Evolutionary conservation across 2,113 vertebrate genomes (phyloP), one percentile per base, ranked within the genome.

Genomic region (Cnemophilus loriae): DNA sequence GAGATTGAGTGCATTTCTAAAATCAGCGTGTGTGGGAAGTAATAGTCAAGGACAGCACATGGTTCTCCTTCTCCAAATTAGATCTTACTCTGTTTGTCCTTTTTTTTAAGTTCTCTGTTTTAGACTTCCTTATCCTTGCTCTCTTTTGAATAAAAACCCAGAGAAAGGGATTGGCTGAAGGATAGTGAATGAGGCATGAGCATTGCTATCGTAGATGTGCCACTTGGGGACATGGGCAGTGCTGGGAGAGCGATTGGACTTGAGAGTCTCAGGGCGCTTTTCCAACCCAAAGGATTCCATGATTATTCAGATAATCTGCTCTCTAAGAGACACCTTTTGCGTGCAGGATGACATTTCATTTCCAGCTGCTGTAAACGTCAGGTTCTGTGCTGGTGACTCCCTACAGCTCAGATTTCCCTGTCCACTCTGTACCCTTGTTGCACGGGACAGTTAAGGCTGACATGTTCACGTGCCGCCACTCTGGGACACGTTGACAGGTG

Each of bases 201-300:
- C 3, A 0, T 28, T 61, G 65, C 37, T 61, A 0, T n/a, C 0
- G 0, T 6, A 10, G 71, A 42, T 6, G 3, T 73, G 79, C 14
- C 0, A 0, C 41, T 39, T 26, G 33, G 57, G 61, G 68, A 88
- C 24, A 0, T 27, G 49, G 44, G 57, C 76, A 65, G 37, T 55
- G 63, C 23, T 32, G 16, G 22, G 33, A 39, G 71, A 44, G 26
- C 6, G 0, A 16, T 26, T 56, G 59, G 50, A 49, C 24, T 89
- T 0, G 0, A 3, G 39, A 22, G 20, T 63, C 57, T 47, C 22
- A 26, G 33, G 3, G 3, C 21, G 20, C n/a, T 77, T 80, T 81
- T 74, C 68, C 63, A 91, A 10, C 26, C 28, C n/a, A 37, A 53
- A 39, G 32, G 6, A 30, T 59, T 53, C 61, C 3, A 0, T 75